phyloP scores from a whole-genome alignment of 64 coral and sea anemone genomes.

The Platygyra sinensis region DNA sequence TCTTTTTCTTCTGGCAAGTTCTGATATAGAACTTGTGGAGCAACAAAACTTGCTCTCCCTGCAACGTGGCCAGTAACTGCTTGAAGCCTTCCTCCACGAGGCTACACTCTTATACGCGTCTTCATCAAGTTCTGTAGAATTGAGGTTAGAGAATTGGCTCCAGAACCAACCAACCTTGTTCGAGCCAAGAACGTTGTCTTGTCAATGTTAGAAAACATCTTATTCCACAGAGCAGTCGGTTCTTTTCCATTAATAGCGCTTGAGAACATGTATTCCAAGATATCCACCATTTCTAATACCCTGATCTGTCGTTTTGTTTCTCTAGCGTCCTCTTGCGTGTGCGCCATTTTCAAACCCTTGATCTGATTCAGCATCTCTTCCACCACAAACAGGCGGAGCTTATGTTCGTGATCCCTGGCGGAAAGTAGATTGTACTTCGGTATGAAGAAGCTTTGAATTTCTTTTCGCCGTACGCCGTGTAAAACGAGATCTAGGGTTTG shows the following conservation, averaged over 20 bases:
- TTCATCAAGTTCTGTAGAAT: slow-evolving; percentile 14
- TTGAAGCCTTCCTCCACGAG: slow-evolving; percentile 8
- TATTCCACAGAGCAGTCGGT: slow-evolving; percentile 10
- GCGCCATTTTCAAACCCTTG: background rate
- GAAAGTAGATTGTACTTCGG: slow-evolving; percentile 14
- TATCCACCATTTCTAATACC: slow-evolving; percentile 16
- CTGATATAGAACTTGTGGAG: slow-evolving; percentile 26
- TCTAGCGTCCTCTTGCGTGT: background rate
- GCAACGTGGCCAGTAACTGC: background rate
- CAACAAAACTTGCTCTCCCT: slow-evolving; percentile 22
- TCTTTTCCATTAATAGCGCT: background rate
- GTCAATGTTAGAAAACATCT: slow-evolving; percentile 34
- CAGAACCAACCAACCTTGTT: background rate
- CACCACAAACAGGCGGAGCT: slow-evolving; percentile 14
- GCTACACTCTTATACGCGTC: slow-evolving; percentile 2
- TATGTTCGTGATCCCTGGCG: background rate
- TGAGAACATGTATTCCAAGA: slow-evolving; percentile 12
- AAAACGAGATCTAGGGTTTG: slow-evolving; percentile 9
- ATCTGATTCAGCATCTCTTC: slow-evolving; percentile 18
- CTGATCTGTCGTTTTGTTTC: slow-evolving; percentile 8
- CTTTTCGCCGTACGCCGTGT: slow-evolving; percentile 7
- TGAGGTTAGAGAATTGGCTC: slow-evolving; percentile 9
- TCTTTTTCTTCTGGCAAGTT: slow-evolving; percentile 23
- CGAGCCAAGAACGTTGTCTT: background rate
- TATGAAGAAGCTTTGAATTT: slow-evolving; percentile 13